Conservation (phyloP, 2,113 vertebrate genomes). For the Podilymbus podiceps region DNA sequence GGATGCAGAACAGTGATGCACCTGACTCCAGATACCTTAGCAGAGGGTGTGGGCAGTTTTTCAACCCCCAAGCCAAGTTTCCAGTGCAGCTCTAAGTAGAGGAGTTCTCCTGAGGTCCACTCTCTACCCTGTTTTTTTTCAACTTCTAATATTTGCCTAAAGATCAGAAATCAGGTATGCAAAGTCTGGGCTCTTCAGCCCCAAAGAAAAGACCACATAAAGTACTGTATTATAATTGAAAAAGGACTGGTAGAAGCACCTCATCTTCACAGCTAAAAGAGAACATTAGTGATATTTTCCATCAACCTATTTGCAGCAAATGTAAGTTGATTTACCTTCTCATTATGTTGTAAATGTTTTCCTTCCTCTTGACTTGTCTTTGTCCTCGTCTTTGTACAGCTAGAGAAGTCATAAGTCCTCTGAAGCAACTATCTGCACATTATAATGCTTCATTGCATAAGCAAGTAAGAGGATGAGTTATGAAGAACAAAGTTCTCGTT, state of each 20-base stretch:
- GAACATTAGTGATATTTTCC: slow-evolving; percentile 35
- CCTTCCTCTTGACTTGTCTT: slow-evolving; percentile 53
- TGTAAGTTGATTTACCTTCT: slow-evolving; percentile 64
- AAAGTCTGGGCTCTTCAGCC: not conserved
- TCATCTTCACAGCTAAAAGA: slow-evolving; percentile 24
- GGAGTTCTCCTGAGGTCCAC: not conserved
- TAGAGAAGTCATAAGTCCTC: slow-evolving; percentile 45
- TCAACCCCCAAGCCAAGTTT: not conserved
- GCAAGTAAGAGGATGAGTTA: slow-evolving; percentile 66
- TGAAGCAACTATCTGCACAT: slow-evolving; percentile 45
- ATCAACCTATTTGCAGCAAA: slow-evolving; percentile 56
- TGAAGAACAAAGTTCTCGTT: slow-evolving; percentile 59
- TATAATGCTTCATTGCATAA: slow-evolving; percentile 56
- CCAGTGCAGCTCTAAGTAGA: not conserved
- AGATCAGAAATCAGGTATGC: not conserved
- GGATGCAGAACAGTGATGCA: not conserved
- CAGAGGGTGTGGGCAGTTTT: not conserved
- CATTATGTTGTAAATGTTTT: slow-evolving; percentile 59
- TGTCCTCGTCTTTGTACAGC: slow-evolving; percentile 49
- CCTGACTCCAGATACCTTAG: not conserved
- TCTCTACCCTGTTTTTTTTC: not conserved
- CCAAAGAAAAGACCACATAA: not conserved
- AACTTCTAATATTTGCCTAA: not conserved
- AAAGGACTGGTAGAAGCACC: not conserved
- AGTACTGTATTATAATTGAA: not conserved